Evolutionary conservation across 2,888 invertebrate species (phyloP).

Genomic region (Listrodromus nycthemerus): DNA sequence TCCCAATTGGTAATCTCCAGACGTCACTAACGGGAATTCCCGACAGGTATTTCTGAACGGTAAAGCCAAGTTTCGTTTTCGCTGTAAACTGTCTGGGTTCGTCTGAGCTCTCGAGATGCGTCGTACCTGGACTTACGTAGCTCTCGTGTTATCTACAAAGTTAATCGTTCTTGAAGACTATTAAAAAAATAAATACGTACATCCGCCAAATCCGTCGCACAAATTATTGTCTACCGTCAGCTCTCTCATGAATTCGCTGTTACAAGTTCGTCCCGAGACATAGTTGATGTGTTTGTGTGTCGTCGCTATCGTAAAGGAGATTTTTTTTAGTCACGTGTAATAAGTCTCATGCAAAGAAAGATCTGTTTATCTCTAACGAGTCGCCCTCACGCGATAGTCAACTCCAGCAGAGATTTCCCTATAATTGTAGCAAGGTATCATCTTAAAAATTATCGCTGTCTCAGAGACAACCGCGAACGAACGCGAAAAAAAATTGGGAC

Average conservation of each 20-base stretch:
- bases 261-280: background rate
- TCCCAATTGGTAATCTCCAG: constrained; percentile 7
- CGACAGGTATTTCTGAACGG: background rate
- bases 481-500: constrained; percentile 19
- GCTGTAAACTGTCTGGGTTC: background rate
- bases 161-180: constrained; percentile 10
- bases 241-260: background rate
- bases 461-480: constrained; percentile 12
- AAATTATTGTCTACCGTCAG: background rate
- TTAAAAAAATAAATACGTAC: background rate
- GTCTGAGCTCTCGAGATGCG: background rate
- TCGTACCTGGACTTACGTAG: background rate
- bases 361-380: constrained; percentile 19
- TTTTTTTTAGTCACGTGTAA: background rate
- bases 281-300: background rate
- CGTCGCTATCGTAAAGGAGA: constrained; percentile 7
- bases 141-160: background rate
- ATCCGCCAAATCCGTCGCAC: background rate
- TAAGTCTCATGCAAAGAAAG: constrained; percentile 21
- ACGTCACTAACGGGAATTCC: constrained; percentile 24
- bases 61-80: constrained; percentile 14
- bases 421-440: constrained; percentile 15
- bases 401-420: constrained; percentile 11
- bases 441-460: constrained; percentile 4
- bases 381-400: constrained; percentile 21